Percentiles rank a stretch among this genome's conserved stretches.
phyloP scores from a whole-genome alignment of 2,888 invertebrate genomes.

The Dolichopus griseipennis region DNA sequence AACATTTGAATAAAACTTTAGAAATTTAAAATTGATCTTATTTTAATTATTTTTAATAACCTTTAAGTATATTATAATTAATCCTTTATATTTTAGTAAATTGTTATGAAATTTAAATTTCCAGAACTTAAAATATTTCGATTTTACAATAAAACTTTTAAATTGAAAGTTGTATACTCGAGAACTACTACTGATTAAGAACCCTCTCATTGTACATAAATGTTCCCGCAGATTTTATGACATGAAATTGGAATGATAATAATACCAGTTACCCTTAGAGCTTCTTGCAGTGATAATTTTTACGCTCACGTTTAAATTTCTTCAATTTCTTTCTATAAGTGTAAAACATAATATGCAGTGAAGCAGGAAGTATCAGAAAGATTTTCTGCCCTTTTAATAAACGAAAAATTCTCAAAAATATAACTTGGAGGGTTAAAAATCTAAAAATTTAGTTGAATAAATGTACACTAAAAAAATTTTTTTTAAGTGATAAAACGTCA shows the following conservation, averaged over 20 bases:
- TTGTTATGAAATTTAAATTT: too few relatives aligned
- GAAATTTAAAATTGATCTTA: too few relatives aligned
- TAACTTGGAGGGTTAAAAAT: neutral
- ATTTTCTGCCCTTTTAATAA: neutral
- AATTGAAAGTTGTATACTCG: too few relatives aligned
- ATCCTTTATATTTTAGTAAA: too few relatives aligned
- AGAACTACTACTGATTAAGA: too few relatives aligned
- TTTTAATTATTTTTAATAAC: too few relatives aligned
- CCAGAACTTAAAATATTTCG: too few relatives aligned
- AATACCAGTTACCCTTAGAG: neutral
- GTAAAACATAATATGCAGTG: neutral
- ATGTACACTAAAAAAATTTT: neutral
- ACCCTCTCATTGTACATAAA: too few relatives aligned
- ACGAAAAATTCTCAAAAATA: neutral
- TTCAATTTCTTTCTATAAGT: neutral
- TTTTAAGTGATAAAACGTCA: neutral
- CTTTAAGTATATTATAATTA: too few relatives aligned
- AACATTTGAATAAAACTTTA: too few relatives aligned
- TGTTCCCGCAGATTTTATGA: neutral
- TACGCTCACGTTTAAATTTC: neutral
- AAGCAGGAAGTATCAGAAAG: neutral
- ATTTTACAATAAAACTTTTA: too few relatives aligned
- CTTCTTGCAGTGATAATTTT: too few relatives aligned
- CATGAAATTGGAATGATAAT: neutral
- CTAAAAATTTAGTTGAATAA: neutral